Evolutionary conservation across 2,888 invertebrate species (phyloP).

Genomic region (Antitype chi): DNA sequence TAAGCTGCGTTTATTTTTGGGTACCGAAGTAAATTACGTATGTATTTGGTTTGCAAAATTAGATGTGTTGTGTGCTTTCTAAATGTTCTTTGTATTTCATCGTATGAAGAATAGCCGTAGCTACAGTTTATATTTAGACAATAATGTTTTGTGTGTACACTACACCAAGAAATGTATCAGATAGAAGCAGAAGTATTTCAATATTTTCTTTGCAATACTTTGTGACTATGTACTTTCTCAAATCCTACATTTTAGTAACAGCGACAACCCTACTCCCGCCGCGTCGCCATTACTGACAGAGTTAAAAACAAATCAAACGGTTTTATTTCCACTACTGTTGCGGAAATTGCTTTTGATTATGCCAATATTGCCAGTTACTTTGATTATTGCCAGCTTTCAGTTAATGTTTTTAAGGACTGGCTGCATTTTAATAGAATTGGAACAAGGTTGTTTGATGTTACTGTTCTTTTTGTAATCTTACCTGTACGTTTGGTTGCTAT

Average conservation of each 20-base stretch:
- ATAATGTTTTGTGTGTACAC: not conserved
- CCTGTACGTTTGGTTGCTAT: not conserved
- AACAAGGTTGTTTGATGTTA: not conserved
- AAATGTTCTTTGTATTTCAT: not conserved
- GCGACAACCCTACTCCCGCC: constrained; percentile 21
- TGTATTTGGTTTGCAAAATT: constrained; percentile 4
- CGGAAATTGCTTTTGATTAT: constrained; percentile 43
- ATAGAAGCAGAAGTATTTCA: not conserved
- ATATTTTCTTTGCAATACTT: not conserved
- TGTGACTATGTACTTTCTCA: too few species aligned
- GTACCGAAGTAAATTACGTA: not conserved
- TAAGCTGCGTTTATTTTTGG: constrained; percentile 17
- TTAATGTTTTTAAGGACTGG: not conserved
- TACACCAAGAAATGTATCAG: not conserved
- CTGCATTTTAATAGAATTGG: not conserved
- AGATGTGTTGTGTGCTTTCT: not conserved
- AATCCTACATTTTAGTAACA: not conserved
- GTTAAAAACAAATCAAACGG: constrained; percentile 54
- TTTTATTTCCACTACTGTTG: constrained; percentile 25
- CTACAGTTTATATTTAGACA: not conserved
- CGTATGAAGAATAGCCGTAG: not conserved
- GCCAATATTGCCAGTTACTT: constrained; percentile 28
- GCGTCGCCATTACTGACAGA: constrained; percentile 21
- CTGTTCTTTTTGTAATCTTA: not conserved
- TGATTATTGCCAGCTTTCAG: constrained; percentile 5